A percentile compares a stretch with the other conserved stretches of the same genome.
Conservation (phyloP, 2,888 invertebrate genomes). For the Caenorhabditis virilis region DNA sequence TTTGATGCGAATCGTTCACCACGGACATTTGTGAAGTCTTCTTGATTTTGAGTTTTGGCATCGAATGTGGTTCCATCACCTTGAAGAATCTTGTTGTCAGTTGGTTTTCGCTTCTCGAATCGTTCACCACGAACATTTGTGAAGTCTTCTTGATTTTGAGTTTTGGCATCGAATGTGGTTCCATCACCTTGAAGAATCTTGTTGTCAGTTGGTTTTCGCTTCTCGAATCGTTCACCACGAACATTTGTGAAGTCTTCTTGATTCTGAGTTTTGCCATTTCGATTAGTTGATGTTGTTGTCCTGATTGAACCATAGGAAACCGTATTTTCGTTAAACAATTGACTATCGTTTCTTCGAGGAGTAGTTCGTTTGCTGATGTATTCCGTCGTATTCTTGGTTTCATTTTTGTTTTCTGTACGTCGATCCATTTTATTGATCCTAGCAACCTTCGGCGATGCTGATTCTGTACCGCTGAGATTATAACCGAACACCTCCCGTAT, state of each 20-base stretch:
- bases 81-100: not conserved
- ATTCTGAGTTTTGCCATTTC: constrained; percentile 4
- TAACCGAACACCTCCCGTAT: not conserved
- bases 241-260: constrained; percentile 4
- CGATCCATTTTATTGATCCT: too few relatives aligned
- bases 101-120: not conserved
- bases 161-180: constrained; percentile 1
- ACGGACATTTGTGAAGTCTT: not conserved
- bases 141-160: constrained; percentile 3
- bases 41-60: constrained; percentile 1
- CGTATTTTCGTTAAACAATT: not conserved
- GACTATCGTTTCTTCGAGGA: not conserved
- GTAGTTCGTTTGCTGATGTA: not conserved
- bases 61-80: not conserved
- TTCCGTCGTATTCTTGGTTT: too few relatives aligned
- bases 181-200: constrained; percentile 9
- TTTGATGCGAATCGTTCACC: not conserved
- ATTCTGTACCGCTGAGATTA: too few relatives aligned
- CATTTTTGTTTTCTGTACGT: too few relatives aligned
- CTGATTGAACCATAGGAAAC: too few relatives aligned
- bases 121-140: not conserved
- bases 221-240: constrained; percentile 6
- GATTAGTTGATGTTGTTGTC: too few relatives aligned
- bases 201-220: constrained; percentile 3
- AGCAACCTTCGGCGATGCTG: too few relatives aligned